Evolutionary conservation across 2,888 invertebrate species (phyloP), one percentile per base, ranked within the genome.

Genomic region (Morpho deidamia): DNA sequence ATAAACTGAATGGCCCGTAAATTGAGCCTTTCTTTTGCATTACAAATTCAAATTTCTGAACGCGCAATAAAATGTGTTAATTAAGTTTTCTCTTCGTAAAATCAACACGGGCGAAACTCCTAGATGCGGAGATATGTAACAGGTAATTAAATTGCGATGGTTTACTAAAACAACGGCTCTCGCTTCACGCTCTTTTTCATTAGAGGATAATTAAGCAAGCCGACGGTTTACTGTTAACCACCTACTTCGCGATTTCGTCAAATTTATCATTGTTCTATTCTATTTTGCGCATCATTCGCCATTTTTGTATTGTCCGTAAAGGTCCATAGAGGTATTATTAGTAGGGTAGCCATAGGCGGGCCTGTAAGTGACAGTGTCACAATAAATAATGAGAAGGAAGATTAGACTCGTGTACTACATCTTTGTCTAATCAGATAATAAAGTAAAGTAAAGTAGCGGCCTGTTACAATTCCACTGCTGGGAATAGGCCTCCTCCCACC

Each of bases 141-240:
- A 54, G 41, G 47, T 57, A 58, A 58, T 58, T 58, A 54, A 54
- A 42, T 23, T 54, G 51, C 47, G 51, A 54, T 44, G 53, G 50
- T 37, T 42, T 53, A 44, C 58, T 54, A 47, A 58, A 54, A 51
- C 37, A 51, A 43, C 62, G 66, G 64, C 62, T 66, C 60, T 64
- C 61, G 58, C 69, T 78, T 79, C 80, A 78, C 78, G 78, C 72
- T 80, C 76, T 74, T 78, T 64, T 76, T 72, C 55, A 55, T 66
- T 67, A 64, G 65, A 51, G 49, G 55, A 53, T 55, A 53, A 58
- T 58, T 58, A 58, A 51, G 50, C 48, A 32, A 48, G 44, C 49
- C 46, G 11, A 38, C 33, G 44, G 38, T 51, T 35, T 44, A 54
- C 49, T 44, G 53, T 49, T 54, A 44, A 10, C 42, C 43, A 47